Evolutionary conservation across 2,797 vertebrate genomes (phyloP), one percentile per base, ranked within the genome.

Genomic region (Chaetophractus vellerosus): DNA sequence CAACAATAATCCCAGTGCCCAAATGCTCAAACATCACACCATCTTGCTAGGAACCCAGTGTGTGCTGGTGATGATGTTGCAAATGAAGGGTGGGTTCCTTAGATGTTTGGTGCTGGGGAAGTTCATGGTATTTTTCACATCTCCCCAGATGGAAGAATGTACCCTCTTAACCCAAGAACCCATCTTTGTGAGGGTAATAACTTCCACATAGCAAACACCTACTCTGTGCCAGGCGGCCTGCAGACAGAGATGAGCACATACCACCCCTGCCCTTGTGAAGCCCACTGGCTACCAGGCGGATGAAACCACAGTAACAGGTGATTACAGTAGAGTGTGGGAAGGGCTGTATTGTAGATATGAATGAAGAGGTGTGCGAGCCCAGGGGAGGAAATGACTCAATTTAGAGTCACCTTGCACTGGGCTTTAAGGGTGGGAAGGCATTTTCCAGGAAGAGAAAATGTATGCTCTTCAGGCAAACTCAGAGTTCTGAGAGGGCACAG

Each of bases 311-410:
- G 6, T 9, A 63, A 24, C 3, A 0, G 50, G 12, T 52, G 12
- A 8, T 55, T 78, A 59, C 55, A 28, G 5, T 0, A 41, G 31
- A 24, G 50, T 2, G 0, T 80, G 72, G 89, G 76, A 68, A 55
- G 50, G 66, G 36, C 72, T 74, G 2, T 8, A 5, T 26, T 41
- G 48, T 68, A 33, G 48, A 69, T 45, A 69, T 31, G 81, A 82
- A 95, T 79, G 88, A 88, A 74, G 85, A 87, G 45, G 68, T 0
- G 0, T 36, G 68, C 5, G 33, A 94, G 36, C 69, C 21, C 68
- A 84, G 38, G 45, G 59, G 69, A 86, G 79, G 88, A 95, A 90
- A 76, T 83, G 83, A 86, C 55, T 76, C 91, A n/a, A 12, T 82
- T 86, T 31, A 90, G 91, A 94, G 88, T 64, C 52, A 12, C 52